Evolutionary conservation across 2,797 vertebrate genomes (phyloP).

Genomic region (Masticophis lateralis): DNA sequence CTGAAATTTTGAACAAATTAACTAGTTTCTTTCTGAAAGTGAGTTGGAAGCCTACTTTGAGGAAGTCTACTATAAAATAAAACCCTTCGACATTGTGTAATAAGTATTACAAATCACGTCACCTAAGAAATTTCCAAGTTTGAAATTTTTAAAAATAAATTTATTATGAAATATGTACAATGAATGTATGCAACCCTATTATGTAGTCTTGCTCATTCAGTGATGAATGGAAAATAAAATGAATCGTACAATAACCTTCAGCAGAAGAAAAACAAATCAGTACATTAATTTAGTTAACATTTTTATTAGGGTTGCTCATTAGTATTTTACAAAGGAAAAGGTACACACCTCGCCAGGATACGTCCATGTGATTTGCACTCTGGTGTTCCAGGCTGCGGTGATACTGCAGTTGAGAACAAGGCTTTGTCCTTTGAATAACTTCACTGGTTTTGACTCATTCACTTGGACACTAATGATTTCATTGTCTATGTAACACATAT

Average conservation of each 20-base stretch:
- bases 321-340: constrained; percentile 2
- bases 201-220: constrained; percentile 47
- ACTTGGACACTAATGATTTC: constrained; percentile 84
- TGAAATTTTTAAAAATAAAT: not conserved
- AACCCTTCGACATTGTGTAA: constrained; percentile 21
- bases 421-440: constrained; percentile 76
- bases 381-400: constrained; percentile 84
- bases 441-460: constrained; percentile 76
- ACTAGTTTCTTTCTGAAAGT: constrained; percentile 59
- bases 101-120: constrained; percentile 49
- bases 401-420: constrained; percentile 88
- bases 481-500: constrained; percentile 71
- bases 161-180: constrained; percentile 36
- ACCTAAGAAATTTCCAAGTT: constrained; percentile 37
- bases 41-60: constrained; percentile 53
- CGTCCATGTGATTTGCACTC: constrained; percentile 88
- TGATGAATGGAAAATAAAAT: constrained; percentile 45
- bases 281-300: constrained; percentile 11
- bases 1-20: constrained; percentile 48
- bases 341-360: constrained; percentile 87
- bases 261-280: constrained; percentile 26
- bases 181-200: not conserved
- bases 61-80: constrained; percentile 36
- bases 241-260: constrained; percentile 47
- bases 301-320: not conserved